Evolutionary conservation across 2,797 vertebrate genomes (phyloP).

Genomic region (Dendrocincla fuliginosa): DNA sequence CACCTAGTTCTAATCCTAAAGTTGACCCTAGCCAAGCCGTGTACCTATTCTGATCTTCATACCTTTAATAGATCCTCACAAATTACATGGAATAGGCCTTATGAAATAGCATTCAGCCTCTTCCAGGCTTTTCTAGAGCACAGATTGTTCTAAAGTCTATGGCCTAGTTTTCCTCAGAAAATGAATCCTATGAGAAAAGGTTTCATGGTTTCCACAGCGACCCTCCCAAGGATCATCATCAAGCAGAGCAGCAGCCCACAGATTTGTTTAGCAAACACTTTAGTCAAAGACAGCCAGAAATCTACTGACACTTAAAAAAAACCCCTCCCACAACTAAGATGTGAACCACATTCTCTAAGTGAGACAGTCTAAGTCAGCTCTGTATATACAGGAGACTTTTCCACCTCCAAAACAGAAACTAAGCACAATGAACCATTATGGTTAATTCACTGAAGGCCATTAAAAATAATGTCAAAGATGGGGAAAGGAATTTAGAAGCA

Average conservation of each 20-base stretch:
- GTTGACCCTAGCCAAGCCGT: neutral
- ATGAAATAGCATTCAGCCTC: conserved; percentile 10
- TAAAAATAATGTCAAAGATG: neutral
- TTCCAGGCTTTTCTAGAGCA: conserved; percentile 28
- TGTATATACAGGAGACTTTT: neutral
- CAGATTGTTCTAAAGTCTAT: conserved; percentile 48
- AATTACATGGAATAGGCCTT: neutral
- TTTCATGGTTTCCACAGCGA: conserved; percentile 73
- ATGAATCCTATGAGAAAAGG: conserved; percentile 45
- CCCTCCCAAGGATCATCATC: conserved; percentile 15
- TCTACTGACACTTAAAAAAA: neutral
- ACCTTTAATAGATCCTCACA: neutral
- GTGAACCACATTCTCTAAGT: neutral
- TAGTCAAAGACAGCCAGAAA: neutral
- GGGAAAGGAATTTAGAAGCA: neutral
- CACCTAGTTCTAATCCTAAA: neutral
- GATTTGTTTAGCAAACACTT: conserved; percentile 23
- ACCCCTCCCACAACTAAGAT: neutral
- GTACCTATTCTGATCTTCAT: neutral
- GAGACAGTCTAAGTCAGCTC: neutral
- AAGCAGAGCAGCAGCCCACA: conserved; percentile 45
- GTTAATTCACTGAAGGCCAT: neutral
- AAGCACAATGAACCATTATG: neutral
- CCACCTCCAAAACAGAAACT: neutral
- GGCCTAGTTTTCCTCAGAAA: conserved; percentile 71